A percentile compares a stretch with the other conserved stretches of the same genome.
Evolutionary conservation across 2,797 vertebrate species (phyloP).

Genomic region (Monodelphis domestica): DNA sequence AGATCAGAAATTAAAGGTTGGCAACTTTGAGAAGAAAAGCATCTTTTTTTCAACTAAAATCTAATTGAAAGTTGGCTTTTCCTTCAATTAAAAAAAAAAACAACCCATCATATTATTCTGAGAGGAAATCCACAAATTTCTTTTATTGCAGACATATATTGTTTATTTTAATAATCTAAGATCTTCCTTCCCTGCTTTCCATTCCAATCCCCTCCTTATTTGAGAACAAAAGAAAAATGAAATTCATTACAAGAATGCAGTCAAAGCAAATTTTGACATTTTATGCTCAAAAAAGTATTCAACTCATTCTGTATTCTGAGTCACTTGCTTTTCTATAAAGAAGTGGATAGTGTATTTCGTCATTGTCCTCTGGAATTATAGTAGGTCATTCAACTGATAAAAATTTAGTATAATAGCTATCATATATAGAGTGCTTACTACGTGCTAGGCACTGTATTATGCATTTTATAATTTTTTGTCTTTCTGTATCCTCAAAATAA

Average conservation of each 20-base stretch:
- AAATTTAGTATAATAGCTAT: not conserved
- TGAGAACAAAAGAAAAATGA: not conserved
- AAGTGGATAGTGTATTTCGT: not conserved
- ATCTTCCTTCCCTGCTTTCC: not conserved
- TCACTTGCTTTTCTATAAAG: not conserved
- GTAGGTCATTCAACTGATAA: not conserved
- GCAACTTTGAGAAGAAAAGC: not conserved
- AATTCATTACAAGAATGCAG: not conserved
- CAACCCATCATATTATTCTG: not conserved
- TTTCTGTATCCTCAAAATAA: not conserved
- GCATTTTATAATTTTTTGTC: not conserved
- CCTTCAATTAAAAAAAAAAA: not conserved
- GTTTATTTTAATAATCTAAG: not conserved
- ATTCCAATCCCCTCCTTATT: not conserved
- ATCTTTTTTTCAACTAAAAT: not conserved
- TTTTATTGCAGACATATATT: not conserved
- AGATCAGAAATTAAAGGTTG: not conserved
- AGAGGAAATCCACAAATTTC: not conserved
- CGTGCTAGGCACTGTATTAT: not conserved
- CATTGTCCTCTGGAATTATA: not conserved
- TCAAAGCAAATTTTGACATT: not conserved
- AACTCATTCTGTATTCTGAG: not conserved
- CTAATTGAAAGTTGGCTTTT: not conserved
- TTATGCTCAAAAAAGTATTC: not conserved
- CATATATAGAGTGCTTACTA: not conserved